A percentile compares a stretch with the other conserved stretches of the same genome.
Evolutionary conservation across 1,140 invertebrate species (phyloP).

Genomic region (Cydia amplana): DNA sequence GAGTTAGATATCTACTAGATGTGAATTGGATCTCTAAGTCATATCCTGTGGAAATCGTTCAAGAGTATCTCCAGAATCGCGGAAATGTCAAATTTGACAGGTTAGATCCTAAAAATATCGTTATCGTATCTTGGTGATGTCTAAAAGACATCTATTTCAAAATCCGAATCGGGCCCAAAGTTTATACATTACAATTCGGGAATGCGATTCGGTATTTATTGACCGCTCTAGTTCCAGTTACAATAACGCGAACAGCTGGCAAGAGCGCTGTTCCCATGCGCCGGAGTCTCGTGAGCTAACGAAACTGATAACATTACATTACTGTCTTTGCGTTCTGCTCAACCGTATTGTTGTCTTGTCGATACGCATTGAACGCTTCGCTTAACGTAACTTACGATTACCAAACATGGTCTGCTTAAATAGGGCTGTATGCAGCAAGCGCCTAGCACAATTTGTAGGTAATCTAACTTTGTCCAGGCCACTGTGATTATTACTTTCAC

Average conservation of each 20-base stretch:
- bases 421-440: slow-evolving; percentile 27
- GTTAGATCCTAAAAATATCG: too few species aligned
- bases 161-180: too few species aligned
- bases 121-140: too few species aligned
- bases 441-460: slow-evolving; percentile 22
- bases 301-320: slow-evolving; percentile 6
- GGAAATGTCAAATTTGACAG: too few species aligned
- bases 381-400: background rate
- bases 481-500: slow-evolving; percentile 32
- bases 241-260: slow-evolving; percentile 54
- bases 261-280: slow-evolving; percentile 51
- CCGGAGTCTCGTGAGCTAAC: background rate
- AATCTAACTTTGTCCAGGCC: slow-evolving; percentile 30
- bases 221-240: slow-evolving; percentile 49
- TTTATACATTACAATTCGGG: slow-evolving; percentile 57
- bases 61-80: too few species aligned
- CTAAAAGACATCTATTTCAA: too few species aligned
- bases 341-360: background rate
- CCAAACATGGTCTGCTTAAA: slow-evolving; percentile 20
- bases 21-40: too few species aligned
- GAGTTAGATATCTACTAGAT: too few species aligned
- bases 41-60: too few species aligned
- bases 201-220: slow-evolving; percentile 68
- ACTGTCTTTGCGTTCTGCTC: background rate
- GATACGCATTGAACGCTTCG: slow-evolving; percentile 19